Conservation (phyloP, 2,113 vertebrate genomes). For the Vidua chalybeata region DNA sequence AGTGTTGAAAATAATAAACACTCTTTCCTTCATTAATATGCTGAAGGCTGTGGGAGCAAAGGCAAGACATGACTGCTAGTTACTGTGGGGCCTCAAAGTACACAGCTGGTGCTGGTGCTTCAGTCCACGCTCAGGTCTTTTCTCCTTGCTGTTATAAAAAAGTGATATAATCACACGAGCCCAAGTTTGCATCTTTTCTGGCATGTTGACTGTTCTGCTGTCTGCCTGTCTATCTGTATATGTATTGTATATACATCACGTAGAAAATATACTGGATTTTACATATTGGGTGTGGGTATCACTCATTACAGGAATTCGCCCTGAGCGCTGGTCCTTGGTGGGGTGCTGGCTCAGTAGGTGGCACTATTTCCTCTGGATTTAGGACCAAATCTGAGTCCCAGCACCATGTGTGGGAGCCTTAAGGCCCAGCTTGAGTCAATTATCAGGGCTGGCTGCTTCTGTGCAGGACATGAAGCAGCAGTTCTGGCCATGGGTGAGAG, state of each 20-base stretch:
- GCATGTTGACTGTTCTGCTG: background rate
- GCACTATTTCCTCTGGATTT: conserved; percentile 45
- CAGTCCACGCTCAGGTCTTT: background rate
- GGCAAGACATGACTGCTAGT: background rate
- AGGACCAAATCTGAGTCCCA: background rate
- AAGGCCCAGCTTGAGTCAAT: background rate
- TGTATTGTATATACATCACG: background rate
- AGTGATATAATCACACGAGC: background rate
- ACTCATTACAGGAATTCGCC: background rate
- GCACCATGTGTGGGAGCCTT: background rate
- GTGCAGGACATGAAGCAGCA: background rate
- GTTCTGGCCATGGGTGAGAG: background rate
- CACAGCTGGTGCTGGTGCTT: background rate
- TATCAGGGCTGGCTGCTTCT: background rate
- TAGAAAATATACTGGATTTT: background rate
- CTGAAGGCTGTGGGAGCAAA: background rate
- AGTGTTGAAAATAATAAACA: conserved; percentile 42
- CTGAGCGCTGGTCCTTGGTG: background rate
- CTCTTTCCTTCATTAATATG: conserved; percentile 37
- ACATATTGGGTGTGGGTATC: background rate
- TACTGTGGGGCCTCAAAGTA: background rate
- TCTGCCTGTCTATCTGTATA: background rate
- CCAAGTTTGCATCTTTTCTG: background rate
- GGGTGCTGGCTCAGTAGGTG: conserved; percentile 41
- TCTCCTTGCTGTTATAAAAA: background rate